Evolutionary conservation across 2,888 invertebrate genomes (phyloP), one percentile per base, ranked within the genome.

Genomic region (Sesia apiformis): DNA sequence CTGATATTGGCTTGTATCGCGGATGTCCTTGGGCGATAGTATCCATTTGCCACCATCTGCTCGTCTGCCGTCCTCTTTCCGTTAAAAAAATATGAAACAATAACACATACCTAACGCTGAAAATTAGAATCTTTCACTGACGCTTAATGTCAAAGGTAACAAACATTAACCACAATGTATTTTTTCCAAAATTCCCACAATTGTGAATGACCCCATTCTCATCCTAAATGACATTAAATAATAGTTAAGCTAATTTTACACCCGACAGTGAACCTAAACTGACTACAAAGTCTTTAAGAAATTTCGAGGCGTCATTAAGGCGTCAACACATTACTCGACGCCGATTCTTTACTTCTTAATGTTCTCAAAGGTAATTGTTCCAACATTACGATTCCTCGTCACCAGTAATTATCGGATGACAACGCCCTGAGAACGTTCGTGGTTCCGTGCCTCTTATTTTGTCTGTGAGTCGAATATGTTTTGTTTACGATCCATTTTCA

Each of bases 191-290:
- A 69, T 81, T 83, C 82, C 75, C 82, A 83, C 82, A 72, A 78
- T 79, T 77, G 75, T 78, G 64, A 64, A 64, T 81, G 72, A 72
- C 77, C 74, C 72, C 66, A 69, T 79, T 79, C 78, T 77, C 83
- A 82, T 79, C 74, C 71, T 73, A 74, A 74, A 23, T 69, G 72
- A 78, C 82, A 83, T 83, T 83, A 81, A 83, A 83, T 81, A 81
- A 81, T 80, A 78, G 81, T 81, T 81, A 81, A 80, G 72, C 74
- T 81, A 78, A 80, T 80, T 81, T 81, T 71, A 76, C 71, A 70
- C 67, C 67, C 65, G 61, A 63, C 67, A 67, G 71, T 73, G 69
- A 69, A 69, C 69, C 67, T 71, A 69, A 73, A 75, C 65, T 69
- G 70, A 67, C 66, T 65, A 63, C 61, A 61, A 62, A 57, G 60